Evolutionary conservation across 1,140 invertebrate species (phyloP).

Genomic region (Elysia chlorotica): DNA sequence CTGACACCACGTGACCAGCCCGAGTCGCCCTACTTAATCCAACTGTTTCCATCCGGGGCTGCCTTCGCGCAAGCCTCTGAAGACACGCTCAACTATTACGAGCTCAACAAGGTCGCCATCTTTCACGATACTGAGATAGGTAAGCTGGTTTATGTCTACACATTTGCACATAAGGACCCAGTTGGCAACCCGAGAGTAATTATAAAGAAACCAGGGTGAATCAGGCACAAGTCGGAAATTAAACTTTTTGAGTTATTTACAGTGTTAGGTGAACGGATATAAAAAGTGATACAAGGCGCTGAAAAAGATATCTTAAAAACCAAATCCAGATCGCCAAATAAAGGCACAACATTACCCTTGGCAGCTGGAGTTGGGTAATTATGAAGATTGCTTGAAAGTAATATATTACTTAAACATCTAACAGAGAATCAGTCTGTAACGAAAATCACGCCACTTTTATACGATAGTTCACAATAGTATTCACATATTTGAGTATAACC

Average conservation of each 20-base stretch:
- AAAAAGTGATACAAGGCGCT: neutral
- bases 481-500: too few relatives aligned
- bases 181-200: neutral
- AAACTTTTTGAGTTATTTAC: neutral
- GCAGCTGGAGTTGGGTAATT: too few relatives aligned
- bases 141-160: slow-evolving; percentile 11
- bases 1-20: slow-evolving; percentile 27
- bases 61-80: slow-evolving; percentile 29
- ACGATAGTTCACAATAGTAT: too few relatives aligned
- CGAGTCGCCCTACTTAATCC: slow-evolving; percentile 31
- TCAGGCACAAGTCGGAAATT: neutral
- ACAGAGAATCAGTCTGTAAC: too few relatives aligned
- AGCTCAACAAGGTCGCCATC: slow-evolving; percentile 32
- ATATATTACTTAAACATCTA: too few relatives aligned
- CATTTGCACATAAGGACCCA: neutral
- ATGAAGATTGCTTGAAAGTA: too few relatives aligned
- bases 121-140: slow-evolving; percentile 42
- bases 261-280: neutral
- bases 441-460: too few relatives aligned
- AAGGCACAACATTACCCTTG: too few relatives aligned
- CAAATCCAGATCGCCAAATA: too few relatives aligned
- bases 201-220: neutral
- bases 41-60: slow-evolving; percentile 35
- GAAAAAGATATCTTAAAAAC: too few relatives aligned
- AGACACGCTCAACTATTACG: slow-evolving; percentile 40